Evolutionary conservation across 2,797 vertebrate species (phyloP), one percentile per base, ranked within the genome.

Genomic region (Hyperoplus immaculatus): DNA sequence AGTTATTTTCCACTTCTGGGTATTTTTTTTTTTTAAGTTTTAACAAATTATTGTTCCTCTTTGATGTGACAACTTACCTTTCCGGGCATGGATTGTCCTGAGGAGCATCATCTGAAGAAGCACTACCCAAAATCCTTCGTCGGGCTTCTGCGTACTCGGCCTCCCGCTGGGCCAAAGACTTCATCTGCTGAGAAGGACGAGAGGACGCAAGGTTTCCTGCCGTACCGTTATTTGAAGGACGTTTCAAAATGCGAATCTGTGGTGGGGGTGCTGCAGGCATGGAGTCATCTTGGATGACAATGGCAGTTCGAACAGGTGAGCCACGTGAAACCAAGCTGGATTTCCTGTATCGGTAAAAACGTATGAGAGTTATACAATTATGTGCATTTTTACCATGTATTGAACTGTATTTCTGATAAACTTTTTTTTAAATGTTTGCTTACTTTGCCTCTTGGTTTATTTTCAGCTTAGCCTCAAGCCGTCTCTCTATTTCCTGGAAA

Each of bases 211-310:
- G 82, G 41, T 87, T 95, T 86, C 94, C 96, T 3, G 96, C 83
- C 4, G 95, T 95, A 0, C 97, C 97, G 64, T 99, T 98, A 87
- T 94, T 97, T 2, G 97, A 94, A 3, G 98, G 98, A 67, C 98
- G 95, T 94, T 99, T 99, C 67, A 99, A 90, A 93, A 99, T 99
- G 78, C 98, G 89, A 88, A 99, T 99, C 89, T 98, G 98, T 1
- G 97, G 97, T 4, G 97, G 97, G 0, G 97, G 97, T 0, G 97
- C 97, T 0, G 96, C 83, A 6, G 97, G 98, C 59, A 97, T 94
- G 77, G 97, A 96, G 72, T 98, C 97, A 88, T 99, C 98, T 91
- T 98, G 98, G 89, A 99, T 98, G 75, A 99, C 97, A 1, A 99
- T 95, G 15, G 97, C 97, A 84, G 97, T 96, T 94, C 96, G 95